phyloP scores from a whole-genome alignment of 2,113 vertebrate genomes.

The Labeo rohita region DNA sequence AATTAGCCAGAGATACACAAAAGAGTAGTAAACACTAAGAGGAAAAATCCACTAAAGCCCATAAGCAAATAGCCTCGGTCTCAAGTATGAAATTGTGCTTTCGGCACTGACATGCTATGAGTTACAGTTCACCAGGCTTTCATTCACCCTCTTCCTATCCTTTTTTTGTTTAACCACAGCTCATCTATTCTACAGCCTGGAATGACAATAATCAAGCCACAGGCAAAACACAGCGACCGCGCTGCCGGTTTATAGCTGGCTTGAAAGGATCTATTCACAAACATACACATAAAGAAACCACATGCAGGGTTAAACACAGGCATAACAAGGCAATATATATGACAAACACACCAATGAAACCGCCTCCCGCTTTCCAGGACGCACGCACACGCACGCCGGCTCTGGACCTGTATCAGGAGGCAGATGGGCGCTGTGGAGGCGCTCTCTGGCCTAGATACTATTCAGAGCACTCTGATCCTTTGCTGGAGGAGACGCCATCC shows the following conservation, averaged over 20 bases:
- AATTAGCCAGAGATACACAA: constrained; percentile 1
- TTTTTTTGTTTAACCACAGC: constrained; percentile 8
- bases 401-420: constrained; percentile 42
- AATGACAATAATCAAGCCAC: constrained; percentile 43
- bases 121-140: constrained; percentile 24
- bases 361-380: constrained; percentile 40
- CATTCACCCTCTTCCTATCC: not conserved
- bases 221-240: constrained; percentile 19
- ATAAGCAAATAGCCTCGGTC: not conserved
- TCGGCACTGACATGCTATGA: not conserved
- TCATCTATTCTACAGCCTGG: constrained; percentile 17
- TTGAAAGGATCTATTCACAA: not conserved
- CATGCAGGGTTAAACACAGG: constrained; percentile 22
- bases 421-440: constrained; percentile 43
- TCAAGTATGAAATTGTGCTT: not conserved
- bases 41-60: not conserved
- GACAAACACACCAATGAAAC: constrained; percentile 48
- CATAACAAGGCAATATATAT: constrained; percentile 47
- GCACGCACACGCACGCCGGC: not conserved
- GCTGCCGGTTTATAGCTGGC: constrained; percentile 21
- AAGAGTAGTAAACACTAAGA: not conserved
- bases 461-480: constrained; percentile 48
- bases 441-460: constrained; percentile 61
- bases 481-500: constrained; percentile 38
- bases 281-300: constrained; percentile 17